Evolutionary conservation across 2,113 vertebrate species (phyloP), one percentile per base, ranked within the genome.

Genomic region (Paramormyrops kingsleyae): DNA sequence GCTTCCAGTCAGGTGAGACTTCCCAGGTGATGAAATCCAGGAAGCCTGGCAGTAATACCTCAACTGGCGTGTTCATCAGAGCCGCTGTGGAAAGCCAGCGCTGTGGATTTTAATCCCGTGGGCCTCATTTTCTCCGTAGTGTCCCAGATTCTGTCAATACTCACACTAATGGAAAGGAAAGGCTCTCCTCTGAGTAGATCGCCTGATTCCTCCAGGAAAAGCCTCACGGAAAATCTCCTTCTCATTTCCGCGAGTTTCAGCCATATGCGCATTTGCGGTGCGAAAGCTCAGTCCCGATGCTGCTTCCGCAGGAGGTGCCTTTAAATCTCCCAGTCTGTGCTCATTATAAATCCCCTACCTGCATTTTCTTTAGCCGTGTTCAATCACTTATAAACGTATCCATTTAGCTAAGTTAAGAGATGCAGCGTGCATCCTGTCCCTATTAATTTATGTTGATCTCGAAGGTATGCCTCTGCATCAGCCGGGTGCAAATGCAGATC

Each of bases 361-460:
- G 13, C 7, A 8, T 89, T 83, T 84, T 46, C 77, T n/a, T 80
- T 19, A 89, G 74, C 49, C 50, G 21, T 66, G 87, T 56, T 89
- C 17, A 89, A 59, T 89, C 83, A 84, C 50, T 42, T 62, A 83
- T 44, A 84, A 89, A 89, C 6, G 50, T 59, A 84, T 56, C 50
- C 77, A 59, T 84, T 89, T 85, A 84, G 77, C 39, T 85, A 80
- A 89, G 88, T 42, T 49, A 66, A 88, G 66, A 42, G 70, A 49
- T 13, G 3, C 46, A 53, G 15, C 39, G 35, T 80, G 70, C 49
- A 47, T 80, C 31, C 46, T 42, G 88, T 53, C 88, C 46, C 70
- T 21, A 50, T 52, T 89, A 35, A 89, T 84, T 89, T n/a, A 46
- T 83, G 80, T 59, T 46, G 77, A 89, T 84, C 88, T 89, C 9